These are phyloP conservation scores for Sphenodon punctatus DNA, from an alignment of 2,797 vertebrate genomes.

Conservation along the genomic window DNA sequence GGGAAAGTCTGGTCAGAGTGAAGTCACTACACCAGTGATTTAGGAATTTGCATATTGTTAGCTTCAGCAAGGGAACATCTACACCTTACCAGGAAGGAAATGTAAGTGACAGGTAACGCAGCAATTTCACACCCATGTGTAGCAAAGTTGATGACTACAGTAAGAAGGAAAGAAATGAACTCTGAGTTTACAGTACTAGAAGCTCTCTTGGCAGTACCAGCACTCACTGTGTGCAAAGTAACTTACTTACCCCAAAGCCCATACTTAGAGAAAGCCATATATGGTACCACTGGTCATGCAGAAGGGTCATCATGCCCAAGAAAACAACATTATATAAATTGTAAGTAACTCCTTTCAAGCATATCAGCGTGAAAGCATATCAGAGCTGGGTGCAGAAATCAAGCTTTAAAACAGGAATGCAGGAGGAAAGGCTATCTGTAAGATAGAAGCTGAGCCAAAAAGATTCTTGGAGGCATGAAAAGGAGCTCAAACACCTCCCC, in stretches of 20 bases:
- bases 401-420: no score
- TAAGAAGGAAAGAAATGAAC: background rate
- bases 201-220: background rate
- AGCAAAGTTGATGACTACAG: background rate
- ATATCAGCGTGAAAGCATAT: no score
- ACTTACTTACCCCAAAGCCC: background rate
- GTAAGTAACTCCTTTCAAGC: background rate
- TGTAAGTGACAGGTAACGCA: background rate
- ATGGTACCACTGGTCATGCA: background rate
- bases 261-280: background rate
- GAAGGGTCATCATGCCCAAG: background rate
- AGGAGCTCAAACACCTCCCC: conserved; percentile 2
- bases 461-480: background rate
- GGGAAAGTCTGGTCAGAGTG: background rate
- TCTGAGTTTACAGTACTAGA: background rate
- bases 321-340: background rate
- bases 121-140: background rate
- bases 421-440: no score
- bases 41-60: background rate
- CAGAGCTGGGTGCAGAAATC: no score
- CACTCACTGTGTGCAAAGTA: background rate
- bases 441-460: no score
- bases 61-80: background rate
- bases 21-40: background rate
- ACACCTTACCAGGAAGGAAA: background rate